phyloP scores from a whole-genome alignment of 2,888 invertebrate genomes.

The Rhimphoctona megacephalus region DNA sequence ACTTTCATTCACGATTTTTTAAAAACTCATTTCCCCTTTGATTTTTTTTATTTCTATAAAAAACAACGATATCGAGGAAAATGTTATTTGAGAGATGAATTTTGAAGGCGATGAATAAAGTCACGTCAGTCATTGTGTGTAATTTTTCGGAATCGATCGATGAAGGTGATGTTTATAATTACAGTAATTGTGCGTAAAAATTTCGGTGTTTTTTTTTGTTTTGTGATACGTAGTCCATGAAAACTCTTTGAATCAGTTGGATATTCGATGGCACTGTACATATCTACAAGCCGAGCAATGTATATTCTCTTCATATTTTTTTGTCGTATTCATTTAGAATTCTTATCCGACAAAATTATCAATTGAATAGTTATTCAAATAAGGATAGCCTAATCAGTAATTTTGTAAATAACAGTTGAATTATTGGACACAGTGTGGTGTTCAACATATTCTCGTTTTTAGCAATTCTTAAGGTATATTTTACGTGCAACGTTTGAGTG shows the following conservation, averaged over 20 bases:
- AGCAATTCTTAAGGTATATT: constrained; percentile 51
- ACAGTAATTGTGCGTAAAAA: constrained; percentile 51
- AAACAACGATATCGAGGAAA: constrained; percentile 18
- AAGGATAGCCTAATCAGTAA: constrained; percentile 57
- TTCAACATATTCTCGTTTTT: constrained; percentile 53
- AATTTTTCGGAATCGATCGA: constrained; percentile 54
- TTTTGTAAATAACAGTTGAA: constrained; percentile 69
- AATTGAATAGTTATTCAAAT: constrained; percentile 24
- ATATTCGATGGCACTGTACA: constrained; percentile 62
- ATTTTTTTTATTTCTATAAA: constrained; percentile 1
- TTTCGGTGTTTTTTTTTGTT: constrained; percentile 49
- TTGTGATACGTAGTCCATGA: constrained; percentile 47
- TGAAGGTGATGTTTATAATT: constrained; percentile 56
- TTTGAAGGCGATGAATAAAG: constrained; percentile 37
- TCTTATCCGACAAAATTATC: constrained; percentile 52
- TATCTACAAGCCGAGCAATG: constrained; percentile 59
- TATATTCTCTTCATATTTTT: constrained; percentile 27
- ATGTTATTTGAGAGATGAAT: constrained; percentile 10
- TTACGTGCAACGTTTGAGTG: constrained; percentile 38
- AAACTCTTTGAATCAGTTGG: constrained; percentile 40
- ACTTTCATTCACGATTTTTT: constrained; percentile 17
- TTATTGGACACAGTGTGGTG: constrained; percentile 35
- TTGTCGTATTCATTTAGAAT: constrained; percentile 59
- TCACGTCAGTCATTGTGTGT: constrained; percentile 58
- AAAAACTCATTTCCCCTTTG: neutral